Conservation (phyloP, 2,888 invertebrate species). For the Tipula lateralis region DNA sequence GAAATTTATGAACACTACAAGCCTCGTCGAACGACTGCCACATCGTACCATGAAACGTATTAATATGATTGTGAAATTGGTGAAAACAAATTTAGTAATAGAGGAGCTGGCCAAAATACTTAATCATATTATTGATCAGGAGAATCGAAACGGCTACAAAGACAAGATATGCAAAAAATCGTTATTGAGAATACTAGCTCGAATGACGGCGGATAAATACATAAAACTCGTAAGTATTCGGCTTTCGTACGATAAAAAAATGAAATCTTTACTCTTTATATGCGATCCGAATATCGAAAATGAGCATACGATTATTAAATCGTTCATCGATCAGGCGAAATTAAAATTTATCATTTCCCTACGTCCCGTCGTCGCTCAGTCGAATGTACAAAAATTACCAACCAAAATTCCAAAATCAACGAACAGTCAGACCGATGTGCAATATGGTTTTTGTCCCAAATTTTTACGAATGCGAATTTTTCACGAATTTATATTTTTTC, state of each 20-base stretch:
- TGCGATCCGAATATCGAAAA: slow-evolving; percentile 52
- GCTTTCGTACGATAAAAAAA: slow-evolving; percentile 48
- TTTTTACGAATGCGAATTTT: slow-evolving; percentile 61
- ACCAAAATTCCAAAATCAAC: slow-evolving; percentile 35
- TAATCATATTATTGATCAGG: slow-evolving; percentile 53
- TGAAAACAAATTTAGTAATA: slow-evolving; percentile 58
- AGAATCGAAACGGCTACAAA: slow-evolving; percentile 53
- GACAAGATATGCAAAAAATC: slow-evolving; percentile 58
- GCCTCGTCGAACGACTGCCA: slow-evolving; percentile 41
- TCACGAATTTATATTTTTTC: slow-evolving; percentile 65
- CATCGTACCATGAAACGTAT: slow-evolving; percentile 50
- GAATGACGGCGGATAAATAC: slow-evolving; percentile 48
- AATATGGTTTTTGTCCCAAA: slow-evolving; percentile 50
- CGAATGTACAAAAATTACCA: slow-evolving; percentile 36
- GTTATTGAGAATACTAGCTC: slow-evolving; percentile 55
- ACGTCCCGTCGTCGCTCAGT: background rate
- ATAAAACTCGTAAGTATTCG: background rate
- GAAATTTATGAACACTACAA: slow-evolving; percentile 14
- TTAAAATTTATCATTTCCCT: slow-evolving; percentile 48
- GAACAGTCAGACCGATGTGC: slow-evolving; percentile 25
- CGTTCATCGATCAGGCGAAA: slow-evolving; percentile 59
- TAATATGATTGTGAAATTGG: slow-evolving; percentile 57
- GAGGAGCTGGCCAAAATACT: slow-evolving; percentile 52
- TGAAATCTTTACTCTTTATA: slow-evolving; percentile 52
- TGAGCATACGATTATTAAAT: slow-evolving; percentile 52